These are phyloP conservation scores for Leucopsar rothschildi DNA, from an alignment of 2,113 vertebrate species.

Conservation along the genomic window DNA sequence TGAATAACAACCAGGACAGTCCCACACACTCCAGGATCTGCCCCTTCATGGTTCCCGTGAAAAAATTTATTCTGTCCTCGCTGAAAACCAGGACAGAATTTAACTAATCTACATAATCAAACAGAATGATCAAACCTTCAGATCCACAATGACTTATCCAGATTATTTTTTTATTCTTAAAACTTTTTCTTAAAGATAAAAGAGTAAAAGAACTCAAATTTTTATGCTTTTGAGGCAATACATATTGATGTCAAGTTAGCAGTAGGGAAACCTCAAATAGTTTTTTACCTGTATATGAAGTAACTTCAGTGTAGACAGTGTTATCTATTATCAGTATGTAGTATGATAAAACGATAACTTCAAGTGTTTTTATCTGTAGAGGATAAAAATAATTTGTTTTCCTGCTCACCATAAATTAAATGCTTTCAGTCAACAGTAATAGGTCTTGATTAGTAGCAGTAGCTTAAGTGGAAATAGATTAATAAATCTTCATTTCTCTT, in stretches of 20 bases:
- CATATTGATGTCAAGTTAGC: background rate
- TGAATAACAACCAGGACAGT: background rate
- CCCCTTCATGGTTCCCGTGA: background rate
- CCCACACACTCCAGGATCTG: background rate
- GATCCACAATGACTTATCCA: background rate
- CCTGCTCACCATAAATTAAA: background rate
- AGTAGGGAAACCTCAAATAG: background rate
- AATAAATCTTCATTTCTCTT: background rate
- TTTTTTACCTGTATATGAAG: background rate
- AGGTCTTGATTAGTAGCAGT: background rate
- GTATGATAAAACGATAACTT: background rate
- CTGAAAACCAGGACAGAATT: background rate
- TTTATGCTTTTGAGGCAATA: background rate
- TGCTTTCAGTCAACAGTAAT: background rate
- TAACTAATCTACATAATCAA: background rate
- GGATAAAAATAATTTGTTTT: background rate
- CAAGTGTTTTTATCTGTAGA: background rate
- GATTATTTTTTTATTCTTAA: background rate
- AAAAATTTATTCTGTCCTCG: background rate
- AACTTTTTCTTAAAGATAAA: background rate
- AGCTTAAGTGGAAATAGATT: background rate
- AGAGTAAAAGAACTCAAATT: background rate
- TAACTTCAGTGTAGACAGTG: background rate
- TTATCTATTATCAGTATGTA: background rate
- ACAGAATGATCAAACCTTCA: background rate